Evolutionary conservation across 1,140 invertebrate genomes (phyloP).

Genomic region (Dinothrombium tinctorium): DNA sequence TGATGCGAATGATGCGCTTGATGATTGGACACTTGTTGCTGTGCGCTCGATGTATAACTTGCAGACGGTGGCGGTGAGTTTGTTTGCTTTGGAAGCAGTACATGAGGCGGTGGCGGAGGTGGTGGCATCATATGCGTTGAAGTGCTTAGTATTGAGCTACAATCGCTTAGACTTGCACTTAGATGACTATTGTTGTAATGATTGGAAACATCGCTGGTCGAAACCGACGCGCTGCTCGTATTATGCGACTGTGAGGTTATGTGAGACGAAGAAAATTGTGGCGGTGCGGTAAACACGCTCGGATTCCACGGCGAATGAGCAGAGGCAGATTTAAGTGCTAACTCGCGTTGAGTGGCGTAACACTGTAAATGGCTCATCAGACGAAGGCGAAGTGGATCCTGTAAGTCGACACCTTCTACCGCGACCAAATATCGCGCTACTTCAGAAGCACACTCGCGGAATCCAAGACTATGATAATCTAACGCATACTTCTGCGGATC

Average conservation of each 20-base stretch:
- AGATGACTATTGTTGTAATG: constrained; percentile 2
- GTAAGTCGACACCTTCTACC: constrained; percentile 79
- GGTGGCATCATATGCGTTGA: too few species aligned
- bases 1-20: too few species aligned
- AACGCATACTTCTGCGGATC: constrained; percentile 79
- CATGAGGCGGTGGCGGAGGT: constrained; percentile 12
- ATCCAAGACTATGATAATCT: constrained; percentile 87
- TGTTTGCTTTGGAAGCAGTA: too few species aligned
- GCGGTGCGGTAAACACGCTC: constrained; percentile 10
- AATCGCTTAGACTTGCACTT: too few species aligned
- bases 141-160: too few species aligned
- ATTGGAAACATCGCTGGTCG: not conserved
- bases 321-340: constrained; percentile 27
- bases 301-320: constrained; percentile 17
- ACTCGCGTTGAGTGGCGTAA: constrained; percentile 62
- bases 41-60: constrained; percentile 6
- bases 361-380: constrained; percentile 75
- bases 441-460: constrained; percentile 81
- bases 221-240: too few species aligned
- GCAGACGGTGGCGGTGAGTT: too few species aligned
- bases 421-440: constrained; percentile 72
- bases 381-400: constrained; percentile 66
- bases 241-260: too few species aligned
- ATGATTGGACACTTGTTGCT: constrained; percentile 7
- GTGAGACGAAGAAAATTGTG: too few species aligned